A percentile compares a stretch with the other conserved stretches of the same genome.
Evolutionary conservation across 92 coral and sea anemone genomes (phyloP).

Genomic region (Nematostella vectensis): DNA sequence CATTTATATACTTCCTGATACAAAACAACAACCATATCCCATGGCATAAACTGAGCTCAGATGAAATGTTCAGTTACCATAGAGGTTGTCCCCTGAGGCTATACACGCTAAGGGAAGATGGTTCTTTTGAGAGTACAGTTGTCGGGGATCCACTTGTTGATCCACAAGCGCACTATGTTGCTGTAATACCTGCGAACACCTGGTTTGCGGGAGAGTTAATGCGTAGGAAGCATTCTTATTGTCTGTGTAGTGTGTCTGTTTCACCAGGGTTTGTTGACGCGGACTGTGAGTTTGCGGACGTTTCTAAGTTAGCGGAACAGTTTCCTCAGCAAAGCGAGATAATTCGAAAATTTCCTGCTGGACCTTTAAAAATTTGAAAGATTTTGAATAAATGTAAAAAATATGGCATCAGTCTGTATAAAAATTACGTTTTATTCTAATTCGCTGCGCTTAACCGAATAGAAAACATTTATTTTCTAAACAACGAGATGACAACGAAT

Average conservation of each 20-base stretch:
- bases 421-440: background rate
- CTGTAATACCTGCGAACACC: conserved; percentile 56
- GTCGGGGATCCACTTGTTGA: conserved; percentile 61
- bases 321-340: conserved; percentile 71
- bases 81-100: conserved; percentile 51
- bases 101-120: conserved; percentile 43
- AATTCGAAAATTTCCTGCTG: conserved; percentile 28
- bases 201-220: conserved; percentile 79
- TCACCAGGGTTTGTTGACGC: conserved; percentile 67
- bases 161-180: conserved; percentile 37
- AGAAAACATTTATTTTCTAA: too few relatives aligned
- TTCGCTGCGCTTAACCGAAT: too few relatives aligned
- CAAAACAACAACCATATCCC: conserved; percentile 36
- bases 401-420: conserved; percentile 25
- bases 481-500: background rate
- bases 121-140: conserved; percentile 24
- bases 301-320: conserved; percentile 29
- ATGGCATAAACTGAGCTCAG: conserved; percentile 77
- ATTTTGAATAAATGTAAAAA: background rate
- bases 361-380: background rate
- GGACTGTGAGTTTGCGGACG: conserved; percentile 47
- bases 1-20: conserved; percentile 54
- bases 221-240: conserved; percentile 26
- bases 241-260: conserved; percentile 54
- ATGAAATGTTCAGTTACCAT: conserved; percentile 73